Percentiles rank a stretch among this genome's conserved stretches.
These are phyloP conservation scores for Crotalus viridis DNA, from an alignment of 2,113 vertebrate genomes.

Conservation along the genomic window DNA sequence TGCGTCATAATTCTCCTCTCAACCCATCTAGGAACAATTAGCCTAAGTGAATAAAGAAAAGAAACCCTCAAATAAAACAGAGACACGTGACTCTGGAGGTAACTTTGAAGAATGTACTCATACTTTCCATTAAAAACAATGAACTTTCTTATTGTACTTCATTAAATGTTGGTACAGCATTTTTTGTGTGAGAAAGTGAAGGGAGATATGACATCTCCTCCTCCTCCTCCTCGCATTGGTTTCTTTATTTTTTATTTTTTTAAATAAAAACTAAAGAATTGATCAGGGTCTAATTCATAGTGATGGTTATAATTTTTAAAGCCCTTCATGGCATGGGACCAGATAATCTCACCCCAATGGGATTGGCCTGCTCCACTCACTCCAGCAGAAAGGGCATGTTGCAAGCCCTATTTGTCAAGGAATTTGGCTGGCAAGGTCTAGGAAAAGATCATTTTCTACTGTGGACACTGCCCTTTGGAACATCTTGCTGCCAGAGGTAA, in stretches of 20 bases:
- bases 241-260: too few species aligned
- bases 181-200: conserved; percentile 26
- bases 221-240: not conserved
- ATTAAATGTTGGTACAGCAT: conserved; percentile 38
- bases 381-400: not conserved
- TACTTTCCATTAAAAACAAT: conserved; percentile 62
- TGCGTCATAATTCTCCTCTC: conserved; percentile 64
- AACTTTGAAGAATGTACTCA: conserved; percentile 60
- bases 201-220: not conserved
- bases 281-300: not conserved
- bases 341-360: not conserved
- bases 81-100: conserved; percentile 46
- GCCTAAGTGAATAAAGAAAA: conserved; percentile 53
- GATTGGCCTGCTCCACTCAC: not conserved
- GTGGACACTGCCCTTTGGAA: not conserved
- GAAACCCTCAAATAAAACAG: conserved; percentile 53
- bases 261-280: not conserved
- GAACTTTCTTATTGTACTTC: conserved; percentile 63
- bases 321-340: not conserved
- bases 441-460: not conserved
- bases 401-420: not conserved
- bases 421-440: not conserved
- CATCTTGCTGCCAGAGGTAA: not conserved
- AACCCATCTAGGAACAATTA: conserved; percentile 68
- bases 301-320: not conserved